Evolutionary conservation across 1,140 invertebrate genomes (phyloP).

Genomic region (Bradynema listronoti): DNA sequence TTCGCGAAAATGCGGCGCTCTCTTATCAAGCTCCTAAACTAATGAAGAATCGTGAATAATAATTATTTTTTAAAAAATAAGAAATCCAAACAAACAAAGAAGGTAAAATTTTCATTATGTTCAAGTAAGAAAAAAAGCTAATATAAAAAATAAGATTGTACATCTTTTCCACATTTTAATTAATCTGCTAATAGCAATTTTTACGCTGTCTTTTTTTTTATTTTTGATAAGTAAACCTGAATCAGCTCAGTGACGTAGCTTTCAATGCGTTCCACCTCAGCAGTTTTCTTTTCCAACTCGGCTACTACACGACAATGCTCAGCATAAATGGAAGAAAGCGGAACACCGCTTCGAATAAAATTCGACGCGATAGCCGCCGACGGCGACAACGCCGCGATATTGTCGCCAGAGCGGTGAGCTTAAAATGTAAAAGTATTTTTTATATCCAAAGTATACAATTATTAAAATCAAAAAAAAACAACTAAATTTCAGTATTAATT

Average conservation of each 20-base stretch:
- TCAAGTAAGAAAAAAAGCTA: no score
- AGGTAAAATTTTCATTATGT: no score
- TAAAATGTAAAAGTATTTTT: not conserved
- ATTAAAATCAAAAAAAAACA: conserved; percentile 7
- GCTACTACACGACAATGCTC: conserved; percentile 33
- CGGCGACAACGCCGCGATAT: conserved; percentile 27
- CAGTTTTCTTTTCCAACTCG: conserved; percentile 32
- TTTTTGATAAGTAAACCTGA: no score
- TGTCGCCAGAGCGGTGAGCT: conserved; percentile 19
- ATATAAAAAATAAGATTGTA: no score
- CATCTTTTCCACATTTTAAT: no score
- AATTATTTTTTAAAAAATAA: no score
- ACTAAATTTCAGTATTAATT: conserved; percentile 21
- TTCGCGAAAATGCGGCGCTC: conserved; percentile 23
- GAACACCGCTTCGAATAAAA: conserved; percentile 30
- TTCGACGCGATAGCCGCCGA: conserved; percentile 29
- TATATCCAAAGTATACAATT: not conserved
- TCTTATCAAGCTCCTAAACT: conserved; percentile 24
- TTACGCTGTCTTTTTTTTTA: no score
- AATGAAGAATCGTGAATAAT: not conserved
- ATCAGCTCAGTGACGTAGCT: conserved; percentile 28
- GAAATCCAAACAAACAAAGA: no score
- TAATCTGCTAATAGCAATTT: no score
- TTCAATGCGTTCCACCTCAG: conserved; percentile 17
- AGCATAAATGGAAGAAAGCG: conserved; percentile 29